A percentile compares a stretch with the other conserved stretches of the same genome.
Conservation (phyloP, 2,888 invertebrate species). For the Azorinus chamasolen region DNA sequence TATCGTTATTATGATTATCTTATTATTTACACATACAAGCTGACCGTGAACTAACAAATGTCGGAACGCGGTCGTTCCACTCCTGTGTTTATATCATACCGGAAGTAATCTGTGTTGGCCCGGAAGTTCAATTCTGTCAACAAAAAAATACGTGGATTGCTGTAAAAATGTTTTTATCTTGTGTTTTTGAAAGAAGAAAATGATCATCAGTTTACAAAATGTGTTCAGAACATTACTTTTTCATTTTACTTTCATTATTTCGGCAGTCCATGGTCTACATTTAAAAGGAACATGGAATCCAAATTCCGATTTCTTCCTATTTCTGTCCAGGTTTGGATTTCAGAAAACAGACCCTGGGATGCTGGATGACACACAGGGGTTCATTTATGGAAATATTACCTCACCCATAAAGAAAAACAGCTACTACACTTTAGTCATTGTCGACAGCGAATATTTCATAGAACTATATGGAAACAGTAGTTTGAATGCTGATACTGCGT, state of each 20-base stretch:
- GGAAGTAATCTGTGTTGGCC: conserved; percentile 18
- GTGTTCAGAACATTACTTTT: too few relatives aligned
- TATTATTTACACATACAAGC: too few relatives aligned
- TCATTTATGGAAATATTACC: conserved; percentile 98
- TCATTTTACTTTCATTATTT: too few relatives aligned
- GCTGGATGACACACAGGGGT: conserved; percentile 95
- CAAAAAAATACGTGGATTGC: neutral
- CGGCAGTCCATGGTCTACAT: conserved; percentile 66
- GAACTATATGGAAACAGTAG: conserved; percentile 95
- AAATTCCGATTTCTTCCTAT: conserved; percentile 90
- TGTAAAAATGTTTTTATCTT: too few relatives aligned
- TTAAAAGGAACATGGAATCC: conserved; percentile 83
- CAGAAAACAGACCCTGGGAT: conserved; percentile 97
- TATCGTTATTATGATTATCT: too few relatives aligned
- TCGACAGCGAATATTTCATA: conserved; percentile 95
- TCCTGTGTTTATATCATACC: conserved; percentile 5
- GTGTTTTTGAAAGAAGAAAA: too few relatives aligned
- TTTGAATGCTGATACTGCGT: conserved; percentile 88
- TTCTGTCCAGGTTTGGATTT: conserved; percentile 97
- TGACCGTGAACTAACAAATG: too few relatives aligned
- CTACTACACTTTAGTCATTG: conserved; percentile 94
- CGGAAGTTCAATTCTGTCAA: conserved; percentile 32
- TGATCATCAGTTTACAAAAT: too few relatives aligned
- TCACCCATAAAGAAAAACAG: conserved; percentile 86
- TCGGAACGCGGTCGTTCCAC: too few relatives aligned